These are phyloP conservation scores for Coenobita brevimanus DNA, from an alignment of 1,140 invertebrate genomes.

Conservation along the genomic window DNA sequence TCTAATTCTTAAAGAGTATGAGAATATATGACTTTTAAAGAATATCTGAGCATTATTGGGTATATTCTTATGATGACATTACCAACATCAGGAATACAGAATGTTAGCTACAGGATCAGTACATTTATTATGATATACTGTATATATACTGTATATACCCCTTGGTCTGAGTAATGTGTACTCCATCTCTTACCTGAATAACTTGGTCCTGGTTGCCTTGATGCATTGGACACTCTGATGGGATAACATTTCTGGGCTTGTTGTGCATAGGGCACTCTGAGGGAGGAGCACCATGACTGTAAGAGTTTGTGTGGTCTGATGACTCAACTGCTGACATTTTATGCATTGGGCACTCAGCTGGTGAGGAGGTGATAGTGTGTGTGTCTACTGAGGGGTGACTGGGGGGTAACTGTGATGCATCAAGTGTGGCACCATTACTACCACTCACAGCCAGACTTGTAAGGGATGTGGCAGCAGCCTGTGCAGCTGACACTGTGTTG, in stretches of 20 bases:
- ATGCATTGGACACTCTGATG: slow-evolving; percentile 49
- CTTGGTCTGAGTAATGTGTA: too few species aligned
- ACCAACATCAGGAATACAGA: too few species aligned
- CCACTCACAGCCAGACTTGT: slow-evolving; percentile 24
- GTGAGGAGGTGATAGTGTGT: not conserved
- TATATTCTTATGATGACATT: too few species aligned
- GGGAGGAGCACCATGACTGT: not conserved
- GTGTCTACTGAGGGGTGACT: not conserved
- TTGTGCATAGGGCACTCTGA: slow-evolving; percentile 4
- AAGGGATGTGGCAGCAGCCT: slow-evolving; percentile 41
- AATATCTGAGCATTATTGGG: too few species aligned
- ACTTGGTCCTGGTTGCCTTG: not conserved
- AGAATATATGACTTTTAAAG: too few species aligned
- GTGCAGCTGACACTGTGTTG: slow-evolving; percentile 49
- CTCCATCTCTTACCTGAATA: not conserved
- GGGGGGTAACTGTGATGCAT: slow-evolving; percentile 15
- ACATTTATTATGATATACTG: too few species aligned
- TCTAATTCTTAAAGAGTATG: too few species aligned
- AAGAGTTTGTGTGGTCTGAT: not conserved
- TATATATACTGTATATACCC: too few species aligned
- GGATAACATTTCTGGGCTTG: not conserved
- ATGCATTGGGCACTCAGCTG: slow-evolving; percentile 14
- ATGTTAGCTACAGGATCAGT: too few species aligned
- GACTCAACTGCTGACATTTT: not conserved
- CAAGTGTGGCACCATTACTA: not conserved